Percentiles rank a stretch among this genome's conserved stretches.
phyloP scores from a whole-genome alignment of 2,888 invertebrate genomes.

The Parelbella ahira region DNA sequence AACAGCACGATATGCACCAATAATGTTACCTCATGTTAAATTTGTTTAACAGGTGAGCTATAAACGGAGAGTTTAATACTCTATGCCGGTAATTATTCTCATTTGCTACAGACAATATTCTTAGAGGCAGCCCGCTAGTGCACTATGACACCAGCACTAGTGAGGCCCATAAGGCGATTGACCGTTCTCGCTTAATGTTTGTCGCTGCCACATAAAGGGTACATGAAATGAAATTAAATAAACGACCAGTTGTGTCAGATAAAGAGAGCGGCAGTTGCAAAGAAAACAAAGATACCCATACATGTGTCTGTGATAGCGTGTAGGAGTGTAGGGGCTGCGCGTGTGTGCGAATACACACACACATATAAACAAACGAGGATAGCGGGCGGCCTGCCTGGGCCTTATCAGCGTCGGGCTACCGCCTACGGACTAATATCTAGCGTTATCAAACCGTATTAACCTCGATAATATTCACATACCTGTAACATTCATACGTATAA shows the following conservation, averaged over 20 bases:
- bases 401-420: slow-evolving; percentile 44
- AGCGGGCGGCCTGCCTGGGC: slow-evolving; percentile 21
- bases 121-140: too few species aligned
- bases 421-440: slow-evolving; percentile 55
- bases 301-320: slow-evolving; percentile 41
- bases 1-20: too few species aligned
- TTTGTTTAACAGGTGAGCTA: too few species aligned
- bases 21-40: too few species aligned
- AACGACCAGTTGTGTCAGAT: slow-evolving; percentile 55
- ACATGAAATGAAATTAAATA: slow-evolving; percentile 49
- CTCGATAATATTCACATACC: slow-evolving; percentile 58
- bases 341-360: slow-evolving; percentile 14
- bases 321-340: slow-evolving; percentile 36
- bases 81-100: too few species aligned
- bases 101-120: too few species aligned
- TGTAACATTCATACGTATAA: slow-evolving; percentile 43
- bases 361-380: background rate
- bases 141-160: too few species aligned
- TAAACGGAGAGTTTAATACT: too few species aligned
- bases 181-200: too few species aligned
- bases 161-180: slow-evolving; percentile 3
- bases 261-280: slow-evolving; percentile 50
- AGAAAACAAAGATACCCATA: slow-evolving; percentile 64
- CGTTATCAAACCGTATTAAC: slow-evolving; percentile 58
- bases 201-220: too few species aligned